Evolutionary conservation across 2,113 vertebrate species (phyloP).

Genomic region (Daboia siamensis): DNA sequence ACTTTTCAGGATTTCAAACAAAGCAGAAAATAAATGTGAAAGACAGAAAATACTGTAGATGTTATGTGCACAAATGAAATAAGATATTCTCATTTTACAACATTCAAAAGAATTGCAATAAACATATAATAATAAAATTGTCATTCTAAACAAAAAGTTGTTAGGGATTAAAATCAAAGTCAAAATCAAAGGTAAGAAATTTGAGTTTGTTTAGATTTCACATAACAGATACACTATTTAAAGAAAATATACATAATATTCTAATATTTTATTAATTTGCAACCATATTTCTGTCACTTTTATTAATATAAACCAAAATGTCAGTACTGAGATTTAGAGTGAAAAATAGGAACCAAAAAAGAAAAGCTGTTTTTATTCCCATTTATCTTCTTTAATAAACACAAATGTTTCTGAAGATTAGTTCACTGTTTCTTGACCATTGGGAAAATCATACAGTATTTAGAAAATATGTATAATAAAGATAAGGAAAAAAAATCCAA

Average conservation of each 20-base stretch:
- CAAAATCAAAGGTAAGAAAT: neutral
- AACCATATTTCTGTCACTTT: neutral
- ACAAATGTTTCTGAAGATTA: neutral
- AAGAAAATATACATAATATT: neutral
- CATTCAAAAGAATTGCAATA: constrained; percentile 36
- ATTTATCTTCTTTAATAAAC: neutral
- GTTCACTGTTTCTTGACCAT: neutral
- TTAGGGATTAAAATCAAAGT: constrained; percentile 1
- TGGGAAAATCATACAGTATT: neutral
- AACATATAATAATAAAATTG: neutral
- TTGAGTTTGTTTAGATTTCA: neutral
- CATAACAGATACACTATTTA: neutral
- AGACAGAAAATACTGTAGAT: constrained; percentile 39
- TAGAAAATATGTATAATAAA: neutral
- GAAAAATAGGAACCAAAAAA: neutral
- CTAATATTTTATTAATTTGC: neutral
- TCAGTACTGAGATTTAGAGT: neutral
- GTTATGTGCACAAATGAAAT: constrained; percentile 54
- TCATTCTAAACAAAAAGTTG: neutral
- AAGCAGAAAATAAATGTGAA: constrained; percentile 21
- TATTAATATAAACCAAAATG: neutral
- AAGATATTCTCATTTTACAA: constrained; percentile 60
- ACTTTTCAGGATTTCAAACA: constrained; percentile 46
- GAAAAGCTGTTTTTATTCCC: neutral
- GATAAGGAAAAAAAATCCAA: neutral